Evolutionary conservation across 1,140 invertebrate species (phyloP), one percentile per base, ranked within the genome.

Genomic region (Scaptomyza montana): DNA sequence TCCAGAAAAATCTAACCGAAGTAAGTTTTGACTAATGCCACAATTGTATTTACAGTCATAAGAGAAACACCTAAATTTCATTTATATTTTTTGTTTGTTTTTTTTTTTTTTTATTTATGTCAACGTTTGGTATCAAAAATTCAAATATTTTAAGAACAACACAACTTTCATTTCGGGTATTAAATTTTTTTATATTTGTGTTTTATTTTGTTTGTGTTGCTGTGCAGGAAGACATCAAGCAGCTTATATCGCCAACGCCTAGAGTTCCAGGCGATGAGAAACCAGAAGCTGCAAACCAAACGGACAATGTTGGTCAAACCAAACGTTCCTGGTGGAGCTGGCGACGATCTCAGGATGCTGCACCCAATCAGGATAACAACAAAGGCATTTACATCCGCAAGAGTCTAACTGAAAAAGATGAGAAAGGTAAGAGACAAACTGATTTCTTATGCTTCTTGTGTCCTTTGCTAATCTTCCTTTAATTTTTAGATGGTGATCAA

Each of bases 301-400:
- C 65, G 3, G 91, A 91, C 57, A 91, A 49, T 50, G 79, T 41
- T 8, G 81, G 74, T 92, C 90, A 91, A 60, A 80, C 90, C 5
- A 90, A 81, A 62, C 92, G 93, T 81, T 95, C 94, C 5, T 96
- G 95, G 95, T 96, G 95, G 93, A 94, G 93, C 90, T 96, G 96
- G 95, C 92, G 95, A 19, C 93, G 95, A 25, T 93, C 94, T 12
- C 87, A 93, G 54, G 93, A 93, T 0, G 84, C 84, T 2, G 84
- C 36, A 77, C 93, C 64, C 30, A 82, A 49, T 39, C 75, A 68
- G 16, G 54, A 36, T 1, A 63, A 12, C 25, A 43, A 33, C 50
- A 45, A 28, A 5, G 28, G 9, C 57, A 28, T 30, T 28, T 9
- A 55, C 16, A 59, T n/a, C 2, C 56, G 16, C 16, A 69, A 57